Conservation (phyloP, 2,113 vertebrate species). For the Galeopterus variegatus region DNA sequence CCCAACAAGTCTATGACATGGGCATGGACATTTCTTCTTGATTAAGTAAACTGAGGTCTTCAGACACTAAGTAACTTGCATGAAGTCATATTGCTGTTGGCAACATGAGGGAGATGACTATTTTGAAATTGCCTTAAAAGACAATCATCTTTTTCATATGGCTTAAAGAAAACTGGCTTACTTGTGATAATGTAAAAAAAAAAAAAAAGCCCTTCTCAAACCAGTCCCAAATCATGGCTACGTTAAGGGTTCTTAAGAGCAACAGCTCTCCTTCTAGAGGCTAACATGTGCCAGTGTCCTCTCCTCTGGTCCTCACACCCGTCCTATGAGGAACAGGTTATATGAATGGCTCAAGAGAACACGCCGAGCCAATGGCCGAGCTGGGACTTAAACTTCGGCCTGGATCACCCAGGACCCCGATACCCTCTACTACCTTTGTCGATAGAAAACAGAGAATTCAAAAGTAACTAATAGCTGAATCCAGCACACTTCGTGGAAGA, state of each 20-base stretch:
- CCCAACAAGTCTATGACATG: neutral
- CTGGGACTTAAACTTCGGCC: neutral
- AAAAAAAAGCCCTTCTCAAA: neutral
- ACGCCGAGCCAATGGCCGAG: neutral
- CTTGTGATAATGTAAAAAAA: neutral
- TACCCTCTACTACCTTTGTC: neutral
- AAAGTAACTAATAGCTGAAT: neutral
- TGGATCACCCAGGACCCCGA: neutral
- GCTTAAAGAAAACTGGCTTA: slow-evolving; percentile 28
- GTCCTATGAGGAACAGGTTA: neutral
- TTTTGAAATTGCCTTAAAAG: neutral
- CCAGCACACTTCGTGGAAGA: neutral
- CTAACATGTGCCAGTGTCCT: neutral
- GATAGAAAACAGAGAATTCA: slow-evolving; percentile 43
- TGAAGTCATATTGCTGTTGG: neutral
- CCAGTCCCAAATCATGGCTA: neutral
- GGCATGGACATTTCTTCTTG: neutral
- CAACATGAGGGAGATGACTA: neutral
- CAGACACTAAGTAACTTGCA: neutral
- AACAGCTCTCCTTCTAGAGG: neutral
- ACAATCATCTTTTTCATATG: neutral
- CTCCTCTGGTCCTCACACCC: neutral
- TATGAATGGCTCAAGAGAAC: neutral
- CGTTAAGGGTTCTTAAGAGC: neutral
- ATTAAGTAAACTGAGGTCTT: neutral